Evolutionary conservation across 2,113 vertebrate species (phyloP).

Genomic region (Cyprichromis sp.): DNA sequence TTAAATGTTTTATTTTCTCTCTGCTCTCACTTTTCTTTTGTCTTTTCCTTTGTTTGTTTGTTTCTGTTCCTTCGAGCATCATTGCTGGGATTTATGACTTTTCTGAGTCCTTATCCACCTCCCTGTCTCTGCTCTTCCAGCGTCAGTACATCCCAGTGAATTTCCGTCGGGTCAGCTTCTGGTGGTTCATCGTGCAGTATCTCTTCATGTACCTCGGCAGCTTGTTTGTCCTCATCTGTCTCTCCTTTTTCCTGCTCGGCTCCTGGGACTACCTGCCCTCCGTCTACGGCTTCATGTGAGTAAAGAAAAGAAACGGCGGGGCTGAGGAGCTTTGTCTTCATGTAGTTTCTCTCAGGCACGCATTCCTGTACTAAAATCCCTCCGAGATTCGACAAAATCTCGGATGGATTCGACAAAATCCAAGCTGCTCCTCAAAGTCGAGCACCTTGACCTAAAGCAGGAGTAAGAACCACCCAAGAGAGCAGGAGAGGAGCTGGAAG

Average conservation of each 20-base stretch:
- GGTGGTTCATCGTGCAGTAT: conserved; percentile 84
- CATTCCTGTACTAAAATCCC: too few species aligned
- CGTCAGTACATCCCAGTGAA: conserved; percentile 87
- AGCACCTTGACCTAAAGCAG: fast-evolving
- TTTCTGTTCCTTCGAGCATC: neutral
- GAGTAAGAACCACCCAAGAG: fast-evolving
- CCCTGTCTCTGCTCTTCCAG: conserved; percentile 52
- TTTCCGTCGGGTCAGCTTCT: conserved; percentile 76
- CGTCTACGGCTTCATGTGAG: conserved; percentile 98
- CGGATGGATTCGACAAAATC: neutral
- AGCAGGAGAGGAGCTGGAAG: neutral
- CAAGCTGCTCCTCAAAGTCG: neutral
- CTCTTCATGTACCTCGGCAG: conserved; percentile 85
- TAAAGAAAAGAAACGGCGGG: fast-evolving
- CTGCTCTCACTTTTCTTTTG: neutral
- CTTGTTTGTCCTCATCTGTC: conserved; percentile 81
- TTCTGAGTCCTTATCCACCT: neutral
- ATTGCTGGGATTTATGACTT: neutral
- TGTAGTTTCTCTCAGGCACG: neutral
- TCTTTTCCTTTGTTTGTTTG: fast-evolving
- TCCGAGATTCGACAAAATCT: too few species aligned
- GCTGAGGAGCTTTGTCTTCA: neutral
- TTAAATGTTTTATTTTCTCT: neutral
- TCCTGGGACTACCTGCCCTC: conserved; percentile 95
- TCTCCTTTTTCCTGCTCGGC: conserved; percentile 95